Percentiles rank a stretch among this genome's conserved stretches.
Conservation (phyloP, 2,113 vertebrate genomes). For the Natator depressus region DNA sequence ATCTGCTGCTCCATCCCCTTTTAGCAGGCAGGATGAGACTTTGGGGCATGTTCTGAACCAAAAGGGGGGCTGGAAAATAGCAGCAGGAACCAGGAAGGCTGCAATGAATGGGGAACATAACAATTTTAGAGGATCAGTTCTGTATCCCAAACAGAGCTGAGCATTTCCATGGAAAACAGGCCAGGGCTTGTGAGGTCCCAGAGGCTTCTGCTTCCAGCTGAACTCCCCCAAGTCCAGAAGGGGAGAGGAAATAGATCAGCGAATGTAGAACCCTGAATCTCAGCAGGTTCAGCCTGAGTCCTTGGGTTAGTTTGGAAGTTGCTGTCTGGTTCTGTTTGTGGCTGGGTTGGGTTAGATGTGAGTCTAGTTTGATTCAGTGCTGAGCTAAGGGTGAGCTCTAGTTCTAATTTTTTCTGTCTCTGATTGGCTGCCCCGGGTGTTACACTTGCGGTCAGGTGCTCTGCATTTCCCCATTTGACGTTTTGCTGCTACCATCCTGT, state of each 20-base stretch:
- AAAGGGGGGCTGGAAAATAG: not conserved
- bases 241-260: not conserved
- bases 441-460: fast-evolving
- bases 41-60: not conserved
- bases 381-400: fast-evolving
- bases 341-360: not conserved
- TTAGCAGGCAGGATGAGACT: not conserved
- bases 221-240: not conserved
- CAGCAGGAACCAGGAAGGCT: not conserved
- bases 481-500: not conserved
- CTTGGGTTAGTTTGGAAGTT: not conserved
- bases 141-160: not conserved
- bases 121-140: not conserved
- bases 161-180: not conserved
- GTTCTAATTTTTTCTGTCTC: not conserved
- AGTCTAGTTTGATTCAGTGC: not conserved
- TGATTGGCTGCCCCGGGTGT: not conserved
- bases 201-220: not conserved
- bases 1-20: not conserved
- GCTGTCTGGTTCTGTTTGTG: not conserved
- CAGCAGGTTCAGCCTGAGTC: not conserved
- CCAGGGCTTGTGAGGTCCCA: not conserved
- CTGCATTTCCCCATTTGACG: not conserved
- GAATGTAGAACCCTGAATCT: not conserved
- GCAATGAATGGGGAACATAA: not conserved